A percentile compares a stretch with the other conserved stretches of the same genome.
phyloP scores from a whole-genome alignment of 2,888 invertebrate species.

The Drosophila neutralis region DNA sequence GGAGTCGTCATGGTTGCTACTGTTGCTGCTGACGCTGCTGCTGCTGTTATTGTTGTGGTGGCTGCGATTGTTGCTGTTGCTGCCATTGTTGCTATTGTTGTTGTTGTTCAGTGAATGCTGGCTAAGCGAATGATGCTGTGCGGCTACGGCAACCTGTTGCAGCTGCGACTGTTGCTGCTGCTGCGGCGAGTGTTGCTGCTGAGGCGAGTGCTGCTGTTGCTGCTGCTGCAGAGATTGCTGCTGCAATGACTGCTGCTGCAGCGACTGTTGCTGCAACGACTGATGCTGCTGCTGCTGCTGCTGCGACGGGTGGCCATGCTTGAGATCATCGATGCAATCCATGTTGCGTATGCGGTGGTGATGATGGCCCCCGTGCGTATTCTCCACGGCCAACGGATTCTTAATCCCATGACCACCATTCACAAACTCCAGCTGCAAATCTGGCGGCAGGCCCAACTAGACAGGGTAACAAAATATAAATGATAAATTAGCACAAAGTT shows the following conservation, averaged over 20 bases:
- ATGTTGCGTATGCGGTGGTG: slow-evolving; percentile 86
- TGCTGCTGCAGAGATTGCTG: slow-evolving; percentile 37
- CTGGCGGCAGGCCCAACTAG: slow-evolving; percentile 93
- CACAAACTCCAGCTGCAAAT: slow-evolving; percentile 96
- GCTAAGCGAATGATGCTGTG: slow-evolving; percentile 24
- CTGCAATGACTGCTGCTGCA: slow-evolving; percentile 16
- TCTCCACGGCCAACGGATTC: slow-evolving; percentile 94
- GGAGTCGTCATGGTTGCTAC: slow-evolving; percentile 66
- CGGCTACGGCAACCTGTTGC: slow-evolving; percentile 31
- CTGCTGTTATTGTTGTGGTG: slow-evolving; percentile 50
- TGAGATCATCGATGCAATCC: slow-evolving; percentile 82
- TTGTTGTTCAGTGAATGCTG: slow-evolving; percentile 33
- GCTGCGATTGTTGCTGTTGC: slow-evolving; percentile 24
- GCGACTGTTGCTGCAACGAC: slow-evolving; percentile 38
- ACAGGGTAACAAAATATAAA: not conserved
- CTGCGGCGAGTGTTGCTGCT: slow-evolving; percentile 35
- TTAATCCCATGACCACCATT: slow-evolving; percentile 99
- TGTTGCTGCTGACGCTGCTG: slow-evolving; percentile 76
- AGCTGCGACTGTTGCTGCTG: slow-evolving; percentile 47
- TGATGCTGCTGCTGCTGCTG: slow-evolving; percentile 39
- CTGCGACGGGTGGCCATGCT: slow-evolving; percentile 67
- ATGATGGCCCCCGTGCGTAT: slow-evolving; percentile 85
- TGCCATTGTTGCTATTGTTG: slow-evolving; percentile 35
- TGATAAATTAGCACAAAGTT: not conserved
- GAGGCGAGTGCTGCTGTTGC: slow-evolving; percentile 43